phyloP scores from a whole-genome alignment of 2,888 invertebrate genomes.

The Leucophora obtusa region DNA sequence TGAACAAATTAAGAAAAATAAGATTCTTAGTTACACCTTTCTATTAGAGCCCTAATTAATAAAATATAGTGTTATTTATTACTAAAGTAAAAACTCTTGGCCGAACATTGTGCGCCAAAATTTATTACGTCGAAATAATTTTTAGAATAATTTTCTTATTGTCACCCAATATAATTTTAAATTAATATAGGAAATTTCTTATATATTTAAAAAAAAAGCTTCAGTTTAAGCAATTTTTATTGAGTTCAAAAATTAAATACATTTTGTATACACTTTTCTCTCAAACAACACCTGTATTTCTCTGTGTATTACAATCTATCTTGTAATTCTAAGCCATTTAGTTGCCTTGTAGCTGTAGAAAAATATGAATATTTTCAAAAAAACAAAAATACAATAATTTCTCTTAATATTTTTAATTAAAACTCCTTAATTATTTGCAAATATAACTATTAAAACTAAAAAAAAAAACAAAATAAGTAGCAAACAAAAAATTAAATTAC shows the following conservation, averaged over 20 bases:
- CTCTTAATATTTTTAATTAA: constrained; percentile 44
- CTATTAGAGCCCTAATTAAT: too few relatives aligned
- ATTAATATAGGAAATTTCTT: too few relatives aligned
- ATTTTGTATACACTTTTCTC: neutral
- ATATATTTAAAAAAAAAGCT: too few relatives aligned
- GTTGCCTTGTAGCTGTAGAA: constrained; percentile 74
- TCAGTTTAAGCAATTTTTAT: constrained; percentile 20
- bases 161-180: too few relatives aligned
- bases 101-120: too few relatives aligned
- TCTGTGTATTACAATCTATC: constrained; percentile 1
- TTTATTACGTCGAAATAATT: too few relatives aligned
- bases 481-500: constrained; percentile 59
- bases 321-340: constrained; percentile 70
- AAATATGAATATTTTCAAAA: constrained; percentile 60
- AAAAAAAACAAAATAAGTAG: constrained; percentile 21
- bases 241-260: constrained; percentile 27
- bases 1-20: too few relatives aligned
- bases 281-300: neutral
- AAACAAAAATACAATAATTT: constrained; percentile 56
- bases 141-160: too few relatives aligned
- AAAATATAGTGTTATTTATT: too few relatives aligned
- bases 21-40: too few relatives aligned
- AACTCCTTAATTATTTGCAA: constrained; percentile 67
- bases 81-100: too few relatives aligned
- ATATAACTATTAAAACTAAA: constrained; percentile 49